These are phyloP conservation scores for Chymomyza amoena DNA, from an alignment of 2,888 invertebrate species.

Conservation along the genomic window DNA sequence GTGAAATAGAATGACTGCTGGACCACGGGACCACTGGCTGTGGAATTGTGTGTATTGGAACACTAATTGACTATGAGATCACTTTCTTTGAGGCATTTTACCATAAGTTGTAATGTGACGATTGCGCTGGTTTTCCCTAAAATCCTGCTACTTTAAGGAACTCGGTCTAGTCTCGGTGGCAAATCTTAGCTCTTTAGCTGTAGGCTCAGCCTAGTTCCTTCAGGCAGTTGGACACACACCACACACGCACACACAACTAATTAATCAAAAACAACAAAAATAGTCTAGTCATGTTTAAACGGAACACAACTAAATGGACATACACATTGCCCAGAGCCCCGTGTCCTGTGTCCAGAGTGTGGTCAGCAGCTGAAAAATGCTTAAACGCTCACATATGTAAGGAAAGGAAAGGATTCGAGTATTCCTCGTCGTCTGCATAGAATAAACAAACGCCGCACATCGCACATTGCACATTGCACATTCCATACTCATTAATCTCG, in stretches of 20 bases:
- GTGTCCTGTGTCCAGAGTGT: neutral
- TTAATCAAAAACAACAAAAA: slow-evolving; percentile 36
- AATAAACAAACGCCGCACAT: slow-evolving; percentile 60
- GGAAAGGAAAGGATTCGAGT: slow-evolving; percentile 33
- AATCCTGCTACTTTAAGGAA: neutral
- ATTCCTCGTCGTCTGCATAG: slow-evolving; percentile 23
- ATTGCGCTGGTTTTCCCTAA: slow-evolving; percentile 21
- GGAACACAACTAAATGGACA: slow-evolving; percentile 44
- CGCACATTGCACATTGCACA: too few relatives aligned
- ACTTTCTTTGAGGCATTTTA: neutral
- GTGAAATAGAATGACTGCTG: slow-evolving; percentile 19
- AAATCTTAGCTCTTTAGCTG: slow-evolving; percentile 20
- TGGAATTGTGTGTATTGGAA: slow-evolving; percentile 45
- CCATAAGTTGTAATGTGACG: neutral
- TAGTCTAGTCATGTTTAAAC: slow-evolving; percentile 64
- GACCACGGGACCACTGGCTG: slow-evolving; percentile 36
- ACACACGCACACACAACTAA: neutral
- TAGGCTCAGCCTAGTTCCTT: slow-evolving; percentile 6
- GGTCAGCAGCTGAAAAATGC: slow-evolving; percentile 3
- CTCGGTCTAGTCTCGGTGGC: neutral
- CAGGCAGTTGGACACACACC: slow-evolving; percentile 2
- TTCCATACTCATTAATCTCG: slow-evolving; percentile 63
- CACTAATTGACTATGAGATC: slow-evolving; percentile 45
- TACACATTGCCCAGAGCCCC: neutral
- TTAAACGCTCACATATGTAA: slow-evolving; percentile 23